These are phyloP conservation scores for Acleris cristana DNA, from an alignment of 2,888 invertebrate genomes.

Conservation along the genomic window DNA sequence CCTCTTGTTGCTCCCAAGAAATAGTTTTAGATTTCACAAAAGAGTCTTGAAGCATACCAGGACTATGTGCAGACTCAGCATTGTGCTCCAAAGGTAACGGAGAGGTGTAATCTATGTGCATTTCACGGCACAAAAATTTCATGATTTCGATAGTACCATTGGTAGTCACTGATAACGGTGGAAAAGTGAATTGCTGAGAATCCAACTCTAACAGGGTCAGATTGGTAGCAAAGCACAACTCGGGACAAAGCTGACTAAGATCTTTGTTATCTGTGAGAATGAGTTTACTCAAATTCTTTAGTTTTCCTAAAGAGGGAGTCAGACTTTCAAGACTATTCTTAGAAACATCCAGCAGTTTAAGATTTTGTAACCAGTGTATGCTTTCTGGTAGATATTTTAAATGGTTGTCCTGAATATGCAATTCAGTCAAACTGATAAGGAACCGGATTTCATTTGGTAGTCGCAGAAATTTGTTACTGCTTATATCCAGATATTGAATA, in stretches of 20 bases:
- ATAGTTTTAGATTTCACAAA: slow-evolving; percentile 60
- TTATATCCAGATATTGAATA: slow-evolving; percentile 87
- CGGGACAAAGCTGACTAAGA: slow-evolving; percentile 85
- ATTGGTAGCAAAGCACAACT: slow-evolving; percentile 86
- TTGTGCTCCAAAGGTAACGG: slow-evolving; percentile 63
- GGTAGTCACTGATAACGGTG: slow-evolving; percentile 84
- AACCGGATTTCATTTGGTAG: slow-evolving; percentile 86
- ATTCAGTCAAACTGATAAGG: slow-evolving; percentile 87
- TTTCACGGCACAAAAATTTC: slow-evolving; percentile 82
- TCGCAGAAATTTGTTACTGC: slow-evolving; percentile 85
- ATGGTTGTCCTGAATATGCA: slow-evolving; percentile 89
- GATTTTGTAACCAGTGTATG: slow-evolving; percentile 85
- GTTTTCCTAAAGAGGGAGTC: slow-evolving; percentile 85
- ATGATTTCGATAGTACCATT: slow-evolving; percentile 86
- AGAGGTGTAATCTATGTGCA: slow-evolving; percentile 78
- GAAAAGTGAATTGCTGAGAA: slow-evolving; percentile 85
- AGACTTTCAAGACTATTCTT: slow-evolving; percentile 87
- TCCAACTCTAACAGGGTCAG: slow-evolving; percentile 86
- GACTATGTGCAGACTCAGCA: slow-evolving; percentile 57
- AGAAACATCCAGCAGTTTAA: slow-evolving; percentile 88
- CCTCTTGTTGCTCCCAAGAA: slow-evolving; percentile 86
- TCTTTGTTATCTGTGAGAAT: slow-evolving; percentile 85
- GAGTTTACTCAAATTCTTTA: slow-evolving; percentile 85
- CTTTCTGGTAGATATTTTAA: slow-evolving; percentile 87
- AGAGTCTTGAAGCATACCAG: slow-evolving; percentile 62